Percentiles rank a stretch among this genome's conserved stretches.
phyloP scores from a whole-genome alignment of 1,140 invertebrate species.

The Brachystomella parvula region DNA sequence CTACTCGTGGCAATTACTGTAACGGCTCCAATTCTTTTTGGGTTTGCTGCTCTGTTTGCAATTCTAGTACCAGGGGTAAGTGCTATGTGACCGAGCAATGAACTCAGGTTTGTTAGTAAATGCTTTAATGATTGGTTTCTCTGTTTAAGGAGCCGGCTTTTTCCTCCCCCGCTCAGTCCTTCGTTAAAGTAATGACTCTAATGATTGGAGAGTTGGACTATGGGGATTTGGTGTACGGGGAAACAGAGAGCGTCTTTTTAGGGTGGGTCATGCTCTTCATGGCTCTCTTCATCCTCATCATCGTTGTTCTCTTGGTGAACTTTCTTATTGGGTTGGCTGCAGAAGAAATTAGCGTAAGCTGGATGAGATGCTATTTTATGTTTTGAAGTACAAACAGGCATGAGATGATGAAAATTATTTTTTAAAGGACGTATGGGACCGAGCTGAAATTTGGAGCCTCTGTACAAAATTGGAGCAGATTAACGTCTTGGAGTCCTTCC shows the following conservation, averaged over 20 bases:
- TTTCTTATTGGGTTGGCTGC: slow-evolving; percentile 12
- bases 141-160: not conserved
- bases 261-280: slow-evolving; percentile 6
- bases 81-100: not conserved
- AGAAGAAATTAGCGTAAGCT: slow-evolving; percentile 8
- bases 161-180: slow-evolving; percentile 4
- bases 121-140: not conserved
- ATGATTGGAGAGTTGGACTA: slow-evolving; percentile 19
- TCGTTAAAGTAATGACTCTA: slow-evolving; percentile 10
- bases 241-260: not conserved
- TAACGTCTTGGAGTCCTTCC: not conserved
- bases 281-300: slow-evolving; percentile 7
- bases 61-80: slow-evolving; percentile 5
- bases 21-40: slow-evolving; percentile 11
- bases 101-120: not conserved
- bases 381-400: not conserved
- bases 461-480: slow-evolving; percentile 11
- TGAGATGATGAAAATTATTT: not conserved
- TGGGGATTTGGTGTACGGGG: slow-evolving; percentile 3
- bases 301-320: slow-evolving; percentile 8
- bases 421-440: slow-evolving; percentile 1
- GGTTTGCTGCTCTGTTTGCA: slow-evolving; percentile 7
- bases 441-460: slow-evolving; percentile 5
- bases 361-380: not conserved
- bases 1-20: slow-evolving; percentile 3